Conservation (phyloP, 2,113 vertebrate species). For the Sinocyclocheilus grahami region DNA sequence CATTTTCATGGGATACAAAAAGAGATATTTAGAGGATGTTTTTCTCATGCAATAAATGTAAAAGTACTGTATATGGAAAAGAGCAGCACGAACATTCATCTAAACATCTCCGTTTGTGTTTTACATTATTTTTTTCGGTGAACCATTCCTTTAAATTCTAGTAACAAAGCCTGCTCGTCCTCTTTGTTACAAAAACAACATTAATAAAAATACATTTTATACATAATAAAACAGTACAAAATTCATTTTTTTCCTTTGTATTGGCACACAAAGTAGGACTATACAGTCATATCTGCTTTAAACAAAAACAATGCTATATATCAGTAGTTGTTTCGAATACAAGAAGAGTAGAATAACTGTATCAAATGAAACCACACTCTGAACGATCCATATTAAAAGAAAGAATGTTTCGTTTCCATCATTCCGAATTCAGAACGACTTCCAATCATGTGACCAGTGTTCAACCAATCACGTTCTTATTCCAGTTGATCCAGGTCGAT, state of each 20-base stretch:
- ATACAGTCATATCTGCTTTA: conserved; percentile 58
- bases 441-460: conserved; percentile 15
- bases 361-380: conserved; percentile 42
- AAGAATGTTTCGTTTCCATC: conserved; percentile 32
- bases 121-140: not conserved
- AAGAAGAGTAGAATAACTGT: conserved; percentile 56
- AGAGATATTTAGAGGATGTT: not conserved
- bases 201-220: conserved; percentile 72
- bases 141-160: conserved; percentile 2
- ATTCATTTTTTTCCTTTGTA: conserved; percentile 50
- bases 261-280: conserved; percentile 68
- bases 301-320: conserved; percentile 50
- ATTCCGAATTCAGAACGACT: not conserved
- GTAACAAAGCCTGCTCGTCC: conserved; percentile 28
- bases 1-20: not conserved
- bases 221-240: conserved; percentile 71
- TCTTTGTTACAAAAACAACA: conserved; percentile 57
- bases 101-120: not conserved
- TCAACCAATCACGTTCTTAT: conserved; percentile 21
- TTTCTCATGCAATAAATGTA: not conserved
- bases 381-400: conserved; percentile 30
- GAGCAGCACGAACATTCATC: conserved; percentile 9
- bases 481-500: conserved; percentile 65
- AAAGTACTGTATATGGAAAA: not conserved
- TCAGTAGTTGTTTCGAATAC: conserved; percentile 67